phyloP scores from a whole-genome alignment of 1,140 invertebrate genomes.

The Sycobia sp. region DNA sequence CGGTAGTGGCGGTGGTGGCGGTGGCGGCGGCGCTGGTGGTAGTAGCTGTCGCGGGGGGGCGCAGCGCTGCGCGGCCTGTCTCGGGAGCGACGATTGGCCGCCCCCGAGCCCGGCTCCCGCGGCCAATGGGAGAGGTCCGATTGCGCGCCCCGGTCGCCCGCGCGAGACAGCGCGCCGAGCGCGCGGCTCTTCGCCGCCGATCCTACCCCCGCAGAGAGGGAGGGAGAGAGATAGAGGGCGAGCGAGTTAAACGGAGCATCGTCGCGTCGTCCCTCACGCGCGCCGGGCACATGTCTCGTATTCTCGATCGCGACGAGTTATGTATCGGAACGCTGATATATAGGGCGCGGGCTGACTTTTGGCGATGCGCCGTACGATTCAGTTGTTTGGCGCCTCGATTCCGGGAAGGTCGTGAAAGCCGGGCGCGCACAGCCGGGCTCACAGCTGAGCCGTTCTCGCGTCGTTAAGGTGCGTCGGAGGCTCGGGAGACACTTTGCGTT shows the following conservation, averaged over 20 bases:
- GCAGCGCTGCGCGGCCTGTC: background rate
- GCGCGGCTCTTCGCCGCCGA: background rate
- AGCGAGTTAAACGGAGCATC: constrained; percentile 51
- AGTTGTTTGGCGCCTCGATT: too few species aligned
- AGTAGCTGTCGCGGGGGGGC: too few species aligned
- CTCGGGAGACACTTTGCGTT: too few species aligned
- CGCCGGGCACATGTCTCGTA: constrained; percentile 18
- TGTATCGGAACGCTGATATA: constrained; percentile 50
- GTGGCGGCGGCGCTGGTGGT: background rate
- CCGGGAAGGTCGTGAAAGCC: constrained; percentile 1
- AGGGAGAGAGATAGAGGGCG: too few species aligned
- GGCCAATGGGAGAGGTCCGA: constrained; percentile 52
- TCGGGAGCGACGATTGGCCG: constrained; percentile 49
- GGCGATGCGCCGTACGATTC: too few species aligned
- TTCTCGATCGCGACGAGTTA: constrained; percentile 49
- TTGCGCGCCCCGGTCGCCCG: constrained; percentile 44
- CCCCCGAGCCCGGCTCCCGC: constrained; percentile 27
- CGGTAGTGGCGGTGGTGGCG: too few species aligned
- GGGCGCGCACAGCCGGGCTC: background rate
- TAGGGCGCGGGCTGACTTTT: too few species aligned
- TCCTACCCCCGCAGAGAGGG: too few species aligned
- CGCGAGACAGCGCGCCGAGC: background rate
- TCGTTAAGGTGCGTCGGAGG: background rate
- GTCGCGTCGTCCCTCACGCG: constrained; percentile 34
- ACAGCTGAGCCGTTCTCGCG: too few species aligned